Conservation (phyloP, 2,888 invertebrate genomes). For the Leptinotarsa tumamoca region DNA sequence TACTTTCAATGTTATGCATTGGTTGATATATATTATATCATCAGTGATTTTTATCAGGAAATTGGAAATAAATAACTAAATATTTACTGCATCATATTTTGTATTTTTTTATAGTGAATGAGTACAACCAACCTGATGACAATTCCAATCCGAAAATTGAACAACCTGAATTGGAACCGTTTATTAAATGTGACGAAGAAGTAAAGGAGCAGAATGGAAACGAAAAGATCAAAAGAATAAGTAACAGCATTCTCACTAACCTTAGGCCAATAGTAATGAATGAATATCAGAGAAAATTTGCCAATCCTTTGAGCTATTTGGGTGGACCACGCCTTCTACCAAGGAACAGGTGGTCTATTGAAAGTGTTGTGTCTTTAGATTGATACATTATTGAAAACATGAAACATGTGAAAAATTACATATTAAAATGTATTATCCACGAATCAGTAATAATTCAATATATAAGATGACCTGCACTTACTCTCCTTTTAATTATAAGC, state of each 20-base stretch:
- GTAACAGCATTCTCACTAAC: slow-evolving; percentile 26
- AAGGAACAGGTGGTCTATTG: slow-evolving; percentile 71
- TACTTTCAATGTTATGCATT: no score
- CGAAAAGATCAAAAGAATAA: neutral
- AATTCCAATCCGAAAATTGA: neutral
- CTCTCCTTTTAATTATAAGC: no score
- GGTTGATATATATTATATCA: no score
- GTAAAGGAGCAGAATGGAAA: neutral
- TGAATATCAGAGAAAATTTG: slow-evolving; percentile 70
- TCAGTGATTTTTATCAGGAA: no score
- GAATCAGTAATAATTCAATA: no score
- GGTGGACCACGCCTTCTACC: slow-evolving; percentile 73
- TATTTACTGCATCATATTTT: no score
- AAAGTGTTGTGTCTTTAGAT: slow-evolving; percentile 78
- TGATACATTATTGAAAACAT: slow-evolving; percentile 52
- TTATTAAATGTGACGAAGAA: neutral
- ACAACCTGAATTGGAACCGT: neutral
- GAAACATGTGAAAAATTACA: neutral
- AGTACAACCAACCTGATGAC: neutral
- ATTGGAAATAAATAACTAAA: no score
- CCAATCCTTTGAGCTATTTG: slow-evolving; percentile 78
- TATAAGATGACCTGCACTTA: no score
- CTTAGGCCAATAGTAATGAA: slow-evolving; percentile 68
- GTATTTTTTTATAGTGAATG: neutral
- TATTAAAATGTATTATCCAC: no score